A percentile compares a stretch with the other conserved stretches of the same genome.
Evolutionary conservation across 2,113 vertebrate species (phyloP).

Genomic region (Spermophilus dauricus): DNA sequence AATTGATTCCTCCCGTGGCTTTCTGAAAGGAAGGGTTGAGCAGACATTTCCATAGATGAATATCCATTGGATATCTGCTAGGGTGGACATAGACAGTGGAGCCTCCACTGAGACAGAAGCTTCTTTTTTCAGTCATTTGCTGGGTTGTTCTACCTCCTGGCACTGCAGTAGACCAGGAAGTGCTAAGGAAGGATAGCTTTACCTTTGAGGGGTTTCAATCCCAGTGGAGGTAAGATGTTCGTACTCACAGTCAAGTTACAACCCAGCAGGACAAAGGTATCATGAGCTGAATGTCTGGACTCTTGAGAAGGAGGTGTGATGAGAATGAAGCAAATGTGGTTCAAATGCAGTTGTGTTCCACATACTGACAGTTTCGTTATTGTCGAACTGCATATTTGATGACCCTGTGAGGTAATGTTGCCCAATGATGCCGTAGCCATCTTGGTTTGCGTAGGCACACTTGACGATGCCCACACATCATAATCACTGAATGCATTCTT

Average conservation of each 20-base stretch:
- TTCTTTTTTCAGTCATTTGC: neutral
- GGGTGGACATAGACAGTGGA: neutral
- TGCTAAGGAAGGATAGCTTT: neutral
- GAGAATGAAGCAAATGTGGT: neutral
- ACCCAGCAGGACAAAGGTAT: neutral
- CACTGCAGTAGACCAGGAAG: neutral
- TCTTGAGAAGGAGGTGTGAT: neutral
- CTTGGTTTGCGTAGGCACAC: neutral
- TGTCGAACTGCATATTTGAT: no score
- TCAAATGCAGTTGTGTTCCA: neutral
- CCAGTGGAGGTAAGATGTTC: neutral
- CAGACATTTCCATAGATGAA: neutral
- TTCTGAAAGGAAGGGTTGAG: neutral
- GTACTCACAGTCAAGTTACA: neutral
- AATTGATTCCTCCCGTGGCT: neutral
- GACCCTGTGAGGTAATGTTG: neutral
- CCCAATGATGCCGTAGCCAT: neutral
- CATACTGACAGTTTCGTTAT: no score
- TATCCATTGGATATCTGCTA: no score
- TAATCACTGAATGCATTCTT: neutral
- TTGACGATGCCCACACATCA: neutral
- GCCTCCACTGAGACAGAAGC: neutral
- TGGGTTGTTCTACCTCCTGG: neutral
- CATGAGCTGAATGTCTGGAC: neutral
- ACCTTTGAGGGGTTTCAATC: neutral